Evolutionary conservation across 2,888 invertebrate species (phyloP).

Genomic region (Tetragnatha montana): DNA sequence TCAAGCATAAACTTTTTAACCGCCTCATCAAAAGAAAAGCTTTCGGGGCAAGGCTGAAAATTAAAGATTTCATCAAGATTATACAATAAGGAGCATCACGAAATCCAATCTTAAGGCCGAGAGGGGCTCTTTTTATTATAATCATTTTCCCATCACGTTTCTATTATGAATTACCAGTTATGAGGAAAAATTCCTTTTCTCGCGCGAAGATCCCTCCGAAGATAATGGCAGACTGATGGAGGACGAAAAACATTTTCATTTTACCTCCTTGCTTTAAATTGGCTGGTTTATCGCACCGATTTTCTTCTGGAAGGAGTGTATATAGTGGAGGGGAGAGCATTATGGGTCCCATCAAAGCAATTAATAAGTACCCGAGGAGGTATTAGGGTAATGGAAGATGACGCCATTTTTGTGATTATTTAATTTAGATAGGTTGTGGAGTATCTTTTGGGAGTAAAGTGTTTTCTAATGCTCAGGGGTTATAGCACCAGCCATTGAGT

Average conservation of each 20-base stretch:
- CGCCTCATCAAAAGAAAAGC: constrained; percentile 33
- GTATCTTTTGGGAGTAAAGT: too few relatives aligned
- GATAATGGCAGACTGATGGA: constrained; percentile 3
- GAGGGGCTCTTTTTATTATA: constrained; percentile 27
- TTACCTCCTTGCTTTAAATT: constrained; percentile 7
- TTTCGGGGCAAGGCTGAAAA: constrained; percentile 34
- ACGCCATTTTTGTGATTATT: too few relatives aligned
- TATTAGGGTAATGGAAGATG: too few relatives aligned
- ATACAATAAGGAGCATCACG: constrained; percentile 39
- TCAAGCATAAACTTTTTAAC: constrained; percentile 8
- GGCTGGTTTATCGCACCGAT: constrained; percentile 15
- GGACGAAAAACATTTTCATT: not conserved
- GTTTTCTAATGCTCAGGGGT: not conserved
- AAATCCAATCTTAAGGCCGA: constrained; percentile 5
- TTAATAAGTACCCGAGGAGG: too few relatives aligned
- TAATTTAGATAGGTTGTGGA: too few relatives aligned
- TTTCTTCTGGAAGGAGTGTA: not conserved
- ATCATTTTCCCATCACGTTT: constrained; percentile 47
- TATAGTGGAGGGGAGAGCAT: not conserved
- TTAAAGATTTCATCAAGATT: constrained; percentile 49
- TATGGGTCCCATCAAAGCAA: not conserved
- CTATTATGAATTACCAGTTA: constrained; percentile 36
- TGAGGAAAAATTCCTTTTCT: constrained; percentile 11
- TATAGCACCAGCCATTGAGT: not conserved
- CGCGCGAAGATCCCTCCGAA: constrained; percentile 20